Evolutionary conservation across 2,797 vertebrate genomes (phyloP).

Genomic region (Onychomys torridus): DNA sequence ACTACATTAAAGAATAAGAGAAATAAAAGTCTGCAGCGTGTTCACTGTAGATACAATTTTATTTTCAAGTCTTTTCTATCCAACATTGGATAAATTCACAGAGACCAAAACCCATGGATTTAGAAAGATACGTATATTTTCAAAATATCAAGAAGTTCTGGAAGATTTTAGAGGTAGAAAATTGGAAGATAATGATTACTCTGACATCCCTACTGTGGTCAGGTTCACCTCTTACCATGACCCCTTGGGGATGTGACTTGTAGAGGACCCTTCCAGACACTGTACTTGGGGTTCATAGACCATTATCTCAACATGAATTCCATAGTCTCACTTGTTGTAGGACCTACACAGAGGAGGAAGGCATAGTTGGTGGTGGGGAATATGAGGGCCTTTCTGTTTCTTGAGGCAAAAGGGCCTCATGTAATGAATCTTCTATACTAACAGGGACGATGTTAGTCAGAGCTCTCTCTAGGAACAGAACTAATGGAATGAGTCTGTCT

Average conservation of each 20-base stretch:
- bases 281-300: background rate
- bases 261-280: background rate
- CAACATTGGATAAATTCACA: background rate
- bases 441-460: background rate
- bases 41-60: background rate
- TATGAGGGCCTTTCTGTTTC: background rate
- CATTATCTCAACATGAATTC: background rate
- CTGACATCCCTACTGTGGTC: background rate
- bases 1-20: background rate
- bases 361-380: background rate
- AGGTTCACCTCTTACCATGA: background rate
- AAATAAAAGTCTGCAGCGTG: background rate
- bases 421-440: background rate
- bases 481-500: background rate
- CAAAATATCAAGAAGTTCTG: background rate
- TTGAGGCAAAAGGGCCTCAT: constrained; percentile 9
- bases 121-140: background rate
- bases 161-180: constrained; percentile 1
- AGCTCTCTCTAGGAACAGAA: background rate
- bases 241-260: background rate
- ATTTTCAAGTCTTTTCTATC: background rate
- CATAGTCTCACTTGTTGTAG: background rate
- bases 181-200: background rate
- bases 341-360: background rate
- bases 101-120: no score